Evolutionary conservation across 2,797 vertebrate genomes (phyloP), one percentile per base, ranked within the genome.

Genomic region (Gambelia wislizenii): DNA sequence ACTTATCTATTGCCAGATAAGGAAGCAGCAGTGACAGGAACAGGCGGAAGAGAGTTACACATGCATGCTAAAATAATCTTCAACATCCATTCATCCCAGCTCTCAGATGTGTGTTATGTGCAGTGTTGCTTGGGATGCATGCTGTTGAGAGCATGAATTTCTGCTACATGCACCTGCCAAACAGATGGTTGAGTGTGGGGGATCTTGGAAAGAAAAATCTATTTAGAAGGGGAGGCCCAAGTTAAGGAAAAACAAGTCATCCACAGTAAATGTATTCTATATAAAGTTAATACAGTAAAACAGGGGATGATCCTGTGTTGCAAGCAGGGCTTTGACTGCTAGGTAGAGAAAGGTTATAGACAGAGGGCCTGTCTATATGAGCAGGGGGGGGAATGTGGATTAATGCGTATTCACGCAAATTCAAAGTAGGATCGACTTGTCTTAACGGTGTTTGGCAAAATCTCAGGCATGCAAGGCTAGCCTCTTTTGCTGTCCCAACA

Each of bases 1-100:
- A 6, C 76, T 49, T 59, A 49, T 52, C 84, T 75, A 54, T 9
- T 85, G 69, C 83, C 85, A 87, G 61, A 67, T 69, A 54, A 54
- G 44, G 76, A 42, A 87, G 85, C 39, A 42, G 76, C 7, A 27
- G 76, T 69, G 64, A 80, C 18, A 42, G 61, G 42, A 83, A 67
- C 25, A 47, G 27, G 47, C 12, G 47, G 47, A 78, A 49, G 44
- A 49, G 70, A 74, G 7, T 85, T 69, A 82, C 54, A 44, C 79
- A 25, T 5, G 56, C 87, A 75, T 25, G 87, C 52, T 36, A 83
- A 78, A 86, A 85, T 74, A 85, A 84, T 85, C 69, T 84, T 70
- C 69, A 70, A 64, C n/a, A 78, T 36, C 61, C 61, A 79, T 85
- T 77, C 72, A 85, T 76, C 59, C 27, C 84, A 67, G 44, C 10